These are phyloP conservation scores for Prosapia bicincta DNA, from an alignment of 2,888 invertebrate species.

Conservation along the genomic window DNA sequence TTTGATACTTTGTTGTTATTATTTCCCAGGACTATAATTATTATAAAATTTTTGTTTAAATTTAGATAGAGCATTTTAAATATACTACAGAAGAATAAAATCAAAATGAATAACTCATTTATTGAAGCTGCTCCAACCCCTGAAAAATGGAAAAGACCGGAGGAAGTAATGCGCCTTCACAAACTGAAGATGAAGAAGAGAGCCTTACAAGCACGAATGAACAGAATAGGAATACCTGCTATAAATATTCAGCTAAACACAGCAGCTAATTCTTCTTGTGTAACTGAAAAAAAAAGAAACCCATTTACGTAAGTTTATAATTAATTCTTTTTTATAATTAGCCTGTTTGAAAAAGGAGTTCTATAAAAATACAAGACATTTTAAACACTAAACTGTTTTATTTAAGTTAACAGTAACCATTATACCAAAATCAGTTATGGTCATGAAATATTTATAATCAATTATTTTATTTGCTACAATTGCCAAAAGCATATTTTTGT, in stretches of 20 bases:
- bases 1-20: too few species aligned
- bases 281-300: constrained; percentile 33
- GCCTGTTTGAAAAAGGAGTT: neutral
- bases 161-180: constrained; percentile 67
- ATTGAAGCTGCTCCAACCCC: constrained; percentile 33
- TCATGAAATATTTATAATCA: too few species aligned
- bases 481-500: too few species aligned
- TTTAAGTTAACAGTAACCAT: too few species aligned
- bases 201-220: constrained; percentile 68
- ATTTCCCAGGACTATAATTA: too few species aligned
- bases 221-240: constrained; percentile 18
- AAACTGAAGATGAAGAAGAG: constrained; percentile 72
- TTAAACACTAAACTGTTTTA: too few species aligned
- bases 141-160: constrained; percentile 53
- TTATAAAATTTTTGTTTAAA: too few species aligned
- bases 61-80: too few species aligned
- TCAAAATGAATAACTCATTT: neutral
- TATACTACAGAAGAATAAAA: too few species aligned
- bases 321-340: neutral
- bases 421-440: too few species aligned
- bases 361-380: too few species aligned
- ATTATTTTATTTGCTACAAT: too few species aligned
- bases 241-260: constrained; percentile 8
- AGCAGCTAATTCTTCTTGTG: constrained; percentile 3
- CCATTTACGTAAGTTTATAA: constrained; percentile 37